Percentiles rank a stretch among this genome's conserved stretches.
These are phyloP conservation scores for Drosophila bocki DNA, from an alignment of 1,140 invertebrate species.

Conservation along the genomic window DNA sequence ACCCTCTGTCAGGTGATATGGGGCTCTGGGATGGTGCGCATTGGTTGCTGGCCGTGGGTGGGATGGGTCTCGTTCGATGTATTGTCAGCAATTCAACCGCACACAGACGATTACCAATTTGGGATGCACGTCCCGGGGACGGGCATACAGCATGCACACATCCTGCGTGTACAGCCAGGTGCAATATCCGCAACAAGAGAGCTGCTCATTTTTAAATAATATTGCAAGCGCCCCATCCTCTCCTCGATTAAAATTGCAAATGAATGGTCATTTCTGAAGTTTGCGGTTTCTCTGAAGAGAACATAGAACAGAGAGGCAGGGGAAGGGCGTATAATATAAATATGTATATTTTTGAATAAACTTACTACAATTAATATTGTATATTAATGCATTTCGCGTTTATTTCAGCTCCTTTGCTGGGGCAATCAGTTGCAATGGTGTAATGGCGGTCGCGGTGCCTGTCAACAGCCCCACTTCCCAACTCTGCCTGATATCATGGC, in stretches of 20 bases:
- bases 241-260: conserved; percentile 25
- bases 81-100: conserved; percentile 56
- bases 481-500: background rate
- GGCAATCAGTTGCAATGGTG: conserved; percentile 20
- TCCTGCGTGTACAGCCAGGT: conserved; percentile 45
- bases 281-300: conserved; percentile 14
- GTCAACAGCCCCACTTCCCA: conserved; percentile 14
- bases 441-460: conserved; percentile 7
- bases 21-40: conserved; percentile 1
- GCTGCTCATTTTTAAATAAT: conserved; percentile 38
- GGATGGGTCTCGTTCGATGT: conserved; percentile 7
- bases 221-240: background rate
- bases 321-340: conserved; percentile 2
- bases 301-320: background rate
- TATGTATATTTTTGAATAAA: background rate
- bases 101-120: conserved; percentile 54
- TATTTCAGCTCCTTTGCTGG: conserved; percentile 5
- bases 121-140: conserved; percentile 29
- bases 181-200: conserved; percentile 48
- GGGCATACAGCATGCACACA: conserved; percentile 17
- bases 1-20: conserved; percentile 6
- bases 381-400: conserved; percentile 18
- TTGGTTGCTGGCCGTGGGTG: background rate
- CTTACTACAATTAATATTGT: conserved; percentile 3
- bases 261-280: conserved; percentile 32